Evolutionary conservation across 1,140 invertebrate genomes (phyloP).

Genomic region (Venturia canescens): DNA sequence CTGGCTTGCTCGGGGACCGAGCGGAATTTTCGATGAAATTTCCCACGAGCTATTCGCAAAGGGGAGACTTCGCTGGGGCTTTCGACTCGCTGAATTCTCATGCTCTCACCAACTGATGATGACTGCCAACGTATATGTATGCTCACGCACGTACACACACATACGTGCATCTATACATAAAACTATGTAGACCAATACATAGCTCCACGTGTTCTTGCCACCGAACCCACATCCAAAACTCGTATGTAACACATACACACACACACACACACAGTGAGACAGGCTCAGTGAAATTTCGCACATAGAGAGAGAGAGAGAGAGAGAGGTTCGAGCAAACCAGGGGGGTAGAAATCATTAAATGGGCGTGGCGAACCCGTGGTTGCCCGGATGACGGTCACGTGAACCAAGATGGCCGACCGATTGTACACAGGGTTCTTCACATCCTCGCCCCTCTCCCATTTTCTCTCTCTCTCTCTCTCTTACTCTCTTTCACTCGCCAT

Average conservation of each 20-base stretch:
- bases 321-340: constrained; percentile 64
- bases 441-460: constrained; percentile 42
- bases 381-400: constrained; percentile 78
- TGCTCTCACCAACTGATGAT: constrained; percentile 72
- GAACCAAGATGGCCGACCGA: constrained; percentile 75
- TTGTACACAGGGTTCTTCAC: constrained; percentile 51
- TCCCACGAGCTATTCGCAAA: background rate
- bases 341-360: constrained; percentile 78
- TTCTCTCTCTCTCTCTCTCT: background rate
- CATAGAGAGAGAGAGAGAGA: constrained; percentile 56
- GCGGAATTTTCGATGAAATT: constrained; percentile 20
- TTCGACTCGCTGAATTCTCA: constrained; percentile 35
- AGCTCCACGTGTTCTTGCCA: constrained; percentile 20
- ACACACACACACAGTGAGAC: constrained; percentile 46
- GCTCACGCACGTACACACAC: background rate
- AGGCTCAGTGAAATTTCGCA: constrained; percentile 61
- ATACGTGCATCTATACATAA: constrained; percentile 12
- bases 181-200: constrained; percentile 14
- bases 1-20: background rate
- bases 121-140: constrained; percentile 66
- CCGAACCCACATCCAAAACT: constrained; percentile 56
- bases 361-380: constrained; percentile 76
- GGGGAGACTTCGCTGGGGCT: background rate
- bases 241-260: constrained; percentile 45
- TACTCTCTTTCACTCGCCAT: background rate